Conservation (phyloP, 2,113 vertebrate species). For the Seriola aureovittata region DNA sequence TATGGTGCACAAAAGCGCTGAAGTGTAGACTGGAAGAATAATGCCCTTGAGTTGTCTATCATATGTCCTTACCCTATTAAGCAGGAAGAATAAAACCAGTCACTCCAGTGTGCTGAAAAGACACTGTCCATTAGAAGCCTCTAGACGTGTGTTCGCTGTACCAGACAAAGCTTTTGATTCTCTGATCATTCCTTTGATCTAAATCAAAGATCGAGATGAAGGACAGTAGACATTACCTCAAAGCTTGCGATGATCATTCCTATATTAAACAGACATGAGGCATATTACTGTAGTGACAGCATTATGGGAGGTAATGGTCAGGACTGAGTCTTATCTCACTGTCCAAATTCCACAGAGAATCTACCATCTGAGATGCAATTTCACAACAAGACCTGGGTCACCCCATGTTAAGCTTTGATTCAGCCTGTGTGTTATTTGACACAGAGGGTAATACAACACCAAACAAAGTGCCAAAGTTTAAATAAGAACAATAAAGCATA, state of each 20-base stretch:
- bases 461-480: neutral
- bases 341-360: constrained; percentile 13
- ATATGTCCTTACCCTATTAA: constrained; percentile 47
- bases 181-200: constrained; percentile 31
- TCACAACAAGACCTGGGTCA: neutral
- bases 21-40: constrained; percentile 34
- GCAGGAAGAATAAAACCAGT: constrained; percentile 31
- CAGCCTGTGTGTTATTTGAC: constrained; percentile 6
- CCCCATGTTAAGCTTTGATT: neutral
- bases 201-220: constrained; percentile 29
- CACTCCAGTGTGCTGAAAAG: constrained; percentile 17
- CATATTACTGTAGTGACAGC: constrained; percentile 7
- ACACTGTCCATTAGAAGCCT: constrained; percentile 40
- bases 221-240: neutral
- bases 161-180: constrained; percentile 23
- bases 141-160: neutral
- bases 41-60: constrained; percentile 49
- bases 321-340: constrained; percentile 19
- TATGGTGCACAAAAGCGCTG: constrained; percentile 50
- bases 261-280: constrained; percentile 12
- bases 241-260: neutral
- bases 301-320: neutral
- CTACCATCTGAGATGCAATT: constrained; percentile 19
- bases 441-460: neutral
- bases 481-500: neutral